Conservation (phyloP, 2,797 vertebrate species). For the Rhynchonycteris naso region DNA sequence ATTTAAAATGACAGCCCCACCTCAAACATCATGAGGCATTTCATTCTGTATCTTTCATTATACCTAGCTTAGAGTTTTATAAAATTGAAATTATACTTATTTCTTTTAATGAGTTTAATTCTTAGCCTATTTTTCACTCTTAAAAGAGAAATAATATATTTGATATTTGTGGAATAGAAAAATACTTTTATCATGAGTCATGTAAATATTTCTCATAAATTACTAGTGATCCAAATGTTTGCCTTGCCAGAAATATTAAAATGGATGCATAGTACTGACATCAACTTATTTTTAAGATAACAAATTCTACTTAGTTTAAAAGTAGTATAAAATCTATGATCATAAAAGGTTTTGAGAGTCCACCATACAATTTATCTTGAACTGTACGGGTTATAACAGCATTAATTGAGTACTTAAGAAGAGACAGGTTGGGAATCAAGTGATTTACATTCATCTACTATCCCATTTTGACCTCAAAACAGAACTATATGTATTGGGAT, state of each 20-base stretch:
- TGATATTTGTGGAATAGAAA: background rate
- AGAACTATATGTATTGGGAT: background rate
- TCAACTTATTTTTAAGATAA: background rate
- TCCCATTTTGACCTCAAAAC: background rate
- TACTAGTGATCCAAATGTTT: background rate
- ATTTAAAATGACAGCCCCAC: background rate
- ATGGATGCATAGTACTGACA: background rate
- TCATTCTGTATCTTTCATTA: background rate
- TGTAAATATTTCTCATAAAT: background rate
- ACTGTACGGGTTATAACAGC: background rate
- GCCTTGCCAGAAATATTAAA: background rate
- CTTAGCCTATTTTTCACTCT: background rate
- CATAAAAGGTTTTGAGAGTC: background rate
- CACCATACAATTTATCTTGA: background rate
- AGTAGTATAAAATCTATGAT: background rate
- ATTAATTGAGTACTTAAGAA: background rate
- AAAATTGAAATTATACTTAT: background rate
- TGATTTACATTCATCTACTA: background rate
- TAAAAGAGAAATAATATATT: background rate
- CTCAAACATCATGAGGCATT: background rate
- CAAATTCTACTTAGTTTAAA: slow-evolving; percentile 16
- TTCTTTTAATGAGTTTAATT: background rate
- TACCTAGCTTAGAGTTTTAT: background rate
- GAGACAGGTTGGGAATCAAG: background rate
- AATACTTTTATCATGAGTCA: background rate